Conservation (phyloP, 2,797 vertebrate species). For the Fistularia tabacaria region DNA sequence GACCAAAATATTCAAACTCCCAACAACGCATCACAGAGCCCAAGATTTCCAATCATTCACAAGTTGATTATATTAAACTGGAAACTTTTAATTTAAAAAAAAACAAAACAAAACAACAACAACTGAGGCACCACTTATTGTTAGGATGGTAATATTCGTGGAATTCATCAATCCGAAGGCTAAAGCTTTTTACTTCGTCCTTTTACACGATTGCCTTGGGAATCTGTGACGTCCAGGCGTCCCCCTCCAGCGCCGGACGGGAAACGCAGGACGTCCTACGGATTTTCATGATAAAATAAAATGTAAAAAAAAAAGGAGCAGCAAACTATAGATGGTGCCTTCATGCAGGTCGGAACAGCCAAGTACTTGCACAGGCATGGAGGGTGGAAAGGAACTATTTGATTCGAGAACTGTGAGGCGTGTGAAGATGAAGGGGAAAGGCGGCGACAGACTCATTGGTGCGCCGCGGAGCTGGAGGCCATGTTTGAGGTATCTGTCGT, state of each 20-base stretch:
- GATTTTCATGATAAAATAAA: slow-evolving; percentile 27
- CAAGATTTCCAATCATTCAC: too few species aligned
- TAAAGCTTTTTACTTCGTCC: slow-evolving; percentile 1
- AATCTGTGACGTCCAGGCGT: slow-evolving; percentile 50
- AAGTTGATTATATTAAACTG: too few species aligned
- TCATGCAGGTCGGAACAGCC: slow-evolving; percentile 68
- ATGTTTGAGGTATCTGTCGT: slow-evolving; percentile 43
- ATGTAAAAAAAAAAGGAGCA: slow-evolving; percentile 74
- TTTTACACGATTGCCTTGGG: slow-evolving; percentile 51
- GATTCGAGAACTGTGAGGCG: slow-evolving; percentile 80
- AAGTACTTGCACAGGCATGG: slow-evolving; percentile 61
- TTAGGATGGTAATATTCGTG: too few species aligned
- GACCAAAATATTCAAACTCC: too few species aligned
- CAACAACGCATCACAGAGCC: too few species aligned
- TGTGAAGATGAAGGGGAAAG: slow-evolving; percentile 73
- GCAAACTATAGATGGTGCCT: slow-evolving; percentile 79
- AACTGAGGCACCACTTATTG: slow-evolving; percentile 27
- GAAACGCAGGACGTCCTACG: too few species aligned
- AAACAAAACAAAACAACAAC: too few species aligned
- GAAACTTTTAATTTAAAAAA: too few species aligned
- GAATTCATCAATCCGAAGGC: neutral
- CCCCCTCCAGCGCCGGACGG: slow-evolving; percentile 16
- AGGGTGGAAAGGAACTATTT: slow-evolving; percentile 68
- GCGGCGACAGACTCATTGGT: slow-evolving; percentile 52
- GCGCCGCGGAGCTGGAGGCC: slow-evolving; percentile 26